Base-by-base conservation (phyloP, 2,888 invertebrate species). In the Mesodorylaimus sp. region DNA sequence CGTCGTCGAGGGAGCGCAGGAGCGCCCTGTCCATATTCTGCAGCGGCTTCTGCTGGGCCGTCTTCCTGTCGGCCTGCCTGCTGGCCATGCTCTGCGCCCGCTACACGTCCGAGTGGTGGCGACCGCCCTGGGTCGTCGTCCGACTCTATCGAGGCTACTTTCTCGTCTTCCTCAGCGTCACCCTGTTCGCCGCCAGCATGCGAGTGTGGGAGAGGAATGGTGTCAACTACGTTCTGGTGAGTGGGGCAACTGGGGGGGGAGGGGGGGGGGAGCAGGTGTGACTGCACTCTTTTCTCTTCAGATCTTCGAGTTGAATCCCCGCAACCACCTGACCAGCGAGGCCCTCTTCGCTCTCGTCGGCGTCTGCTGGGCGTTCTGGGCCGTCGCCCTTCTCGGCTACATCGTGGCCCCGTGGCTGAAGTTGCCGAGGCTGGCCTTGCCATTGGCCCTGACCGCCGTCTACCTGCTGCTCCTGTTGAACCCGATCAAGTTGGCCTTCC, bases 1-100 rank as follows among this genome's bases (percentile, higher is more conserved):
- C 97, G 0, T 97, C 97, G 0, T 70, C 97, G 3, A 91, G 91
- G 0, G 95, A 97, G 68, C 85, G 89, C 54, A 87, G 88, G 67
- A 86, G 85, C 66, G 87, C 88, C 0, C 87, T 88, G 84, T 89
- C 86, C 0, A 89, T 88, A 0, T 91, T 91, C 59, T 63, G 72
- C 29, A 66, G 60, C 25, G 97, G 97, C 2, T 74, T 95, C 21
- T 97, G 89, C 68, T 83, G 88, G 23, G 97, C 95, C 3, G 81
- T 88, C 13, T 88, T 95, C 61, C 77, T 88, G 57, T 83, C 95
- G 13, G 74, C 95, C 25, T 74, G 83, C 51, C 76, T 85, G 51
- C 82, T 86, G 32, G 87, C 91, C 48, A 75, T 88, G 39, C 69
- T 93, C 48, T 83, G 91, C 56, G 82, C 56, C 7, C 3, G 7